Evolutionary conservation across 2,888 invertebrate species (phyloP), one percentile per base, ranked within the genome.

Genomic region (Caenorhabditis sulstoni): DNA sequence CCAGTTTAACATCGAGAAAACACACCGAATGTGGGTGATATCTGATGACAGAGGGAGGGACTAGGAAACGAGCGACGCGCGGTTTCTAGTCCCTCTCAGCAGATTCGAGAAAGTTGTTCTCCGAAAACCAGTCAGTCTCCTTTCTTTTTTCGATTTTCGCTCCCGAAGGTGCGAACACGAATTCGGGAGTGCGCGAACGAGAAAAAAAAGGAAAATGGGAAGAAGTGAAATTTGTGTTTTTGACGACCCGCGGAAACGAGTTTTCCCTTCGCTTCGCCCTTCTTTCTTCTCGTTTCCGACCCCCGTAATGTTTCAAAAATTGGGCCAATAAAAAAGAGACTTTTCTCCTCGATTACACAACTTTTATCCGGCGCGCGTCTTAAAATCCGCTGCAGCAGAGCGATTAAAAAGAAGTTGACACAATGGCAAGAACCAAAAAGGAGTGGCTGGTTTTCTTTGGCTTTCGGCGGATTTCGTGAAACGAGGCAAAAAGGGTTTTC

Each of bases 241-340:
- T 59, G 55, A 55, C 55, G 55, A 55, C 55, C 55, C 37, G 4
- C 35, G 16, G 35, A 59, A 67, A 68, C 67, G 18, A 59, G 67
- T 67, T 66, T 66, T 53, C 49, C n/a, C 35, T 20, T 37, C 50
- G 35, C 14, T 37, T 55, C 57, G 45, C 57, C 49, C n/a, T 66
- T 44, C 44, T n/a, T 47, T 47, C 8, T 47, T 44, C 44, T 12
- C 29, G 7, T 23, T 50, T 29, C 29, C 4, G 4, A 29, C 29
- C 29, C 7, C 29, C 4, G 7, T 7, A 7, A 29, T 7, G 29
- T 29, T 65, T 65, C 18, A 49, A 67, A 67, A 67, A 67, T 67
- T 67, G 57, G 66, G 57, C 66, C 39, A 57, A 67, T 58, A 49
- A 67, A 67, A 49, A 61, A 47, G 29, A 29, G 29, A 29, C 47